Percentiles rank a stretch among this genome's conserved stretches.
These are phyloP conservation scores for Microtus ochrogaster DNA, from an alignment of 2,113 vertebrate genomes.

Conservation along the genomic window DNA sequence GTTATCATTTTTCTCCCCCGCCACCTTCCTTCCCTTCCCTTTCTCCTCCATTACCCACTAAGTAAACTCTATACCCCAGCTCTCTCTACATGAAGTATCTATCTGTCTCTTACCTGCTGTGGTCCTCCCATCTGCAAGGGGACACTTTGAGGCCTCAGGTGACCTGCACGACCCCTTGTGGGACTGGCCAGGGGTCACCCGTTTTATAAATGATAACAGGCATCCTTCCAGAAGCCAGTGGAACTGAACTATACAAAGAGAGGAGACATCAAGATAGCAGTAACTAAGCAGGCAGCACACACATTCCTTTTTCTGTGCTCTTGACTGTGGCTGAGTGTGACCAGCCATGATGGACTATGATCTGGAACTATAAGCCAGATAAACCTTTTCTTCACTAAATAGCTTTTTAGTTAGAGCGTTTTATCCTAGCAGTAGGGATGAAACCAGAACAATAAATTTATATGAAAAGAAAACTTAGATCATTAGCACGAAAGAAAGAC, in stretches of 20 bases:
- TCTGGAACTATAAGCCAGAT: not conserved
- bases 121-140: too few relatives aligned
- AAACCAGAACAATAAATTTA: not conserved
- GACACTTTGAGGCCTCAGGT: too few relatives aligned
- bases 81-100: too few relatives aligned
- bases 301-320: not conserved
- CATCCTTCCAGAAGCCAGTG: not conserved
- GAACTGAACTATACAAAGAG: not conserved
- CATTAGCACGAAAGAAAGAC: slow-evolving; percentile 15
- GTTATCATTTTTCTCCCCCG: too few relatives aligned
- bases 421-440: not conserved
- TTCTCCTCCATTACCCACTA: too few relatives aligned
- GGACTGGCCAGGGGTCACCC: too few relatives aligned
- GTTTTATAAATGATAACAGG: too few relatives aligned
- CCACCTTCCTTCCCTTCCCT: too few relatives aligned
- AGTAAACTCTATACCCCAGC: too few relatives aligned
- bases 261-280: not conserved
- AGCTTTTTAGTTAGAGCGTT: not conserved
- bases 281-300: not conserved
- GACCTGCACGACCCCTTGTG: too few relatives aligned
- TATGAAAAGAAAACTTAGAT: slow-evolving; percentile 35
- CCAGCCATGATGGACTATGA: not conserved
- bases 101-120: too few relatives aligned
- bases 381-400: not conserved
- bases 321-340: not conserved